Percentiles rank a stretch among this genome's conserved stretches.
Evolutionary conservation across 2,797 vertebrate genomes (phyloP).

Genomic region (Cyprinella venusta): DNA sequence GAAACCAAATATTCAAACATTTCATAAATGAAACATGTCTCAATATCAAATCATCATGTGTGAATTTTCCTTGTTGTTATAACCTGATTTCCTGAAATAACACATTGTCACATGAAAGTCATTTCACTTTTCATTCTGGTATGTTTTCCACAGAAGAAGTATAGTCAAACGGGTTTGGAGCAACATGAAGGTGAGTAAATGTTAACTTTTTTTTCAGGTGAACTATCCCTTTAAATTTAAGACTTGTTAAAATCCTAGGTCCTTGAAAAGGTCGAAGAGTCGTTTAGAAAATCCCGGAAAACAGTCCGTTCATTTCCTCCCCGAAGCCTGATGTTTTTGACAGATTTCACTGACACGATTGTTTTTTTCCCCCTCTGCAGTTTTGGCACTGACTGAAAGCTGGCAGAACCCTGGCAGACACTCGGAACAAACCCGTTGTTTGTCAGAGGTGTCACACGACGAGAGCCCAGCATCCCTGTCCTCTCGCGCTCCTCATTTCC

Average conservation of each 20-base stretch:
- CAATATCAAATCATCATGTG: background rate
- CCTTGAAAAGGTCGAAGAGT: constrained; percentile 37
- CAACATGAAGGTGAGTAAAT: background rate
- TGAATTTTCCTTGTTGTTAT: background rate
- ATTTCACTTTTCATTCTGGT: background rate
- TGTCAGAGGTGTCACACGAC: constrained; percentile 40
- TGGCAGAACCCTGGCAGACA: constrained; percentile 30
- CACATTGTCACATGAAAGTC: background rate
- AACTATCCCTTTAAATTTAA: constrained; percentile 11
- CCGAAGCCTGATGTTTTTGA: constrained; percentile 32
- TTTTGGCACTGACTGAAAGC: constrained; percentile 32
- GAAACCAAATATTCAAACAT: background rate
- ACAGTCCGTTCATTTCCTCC: constrained; percentile 25
- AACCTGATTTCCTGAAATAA: background rate
- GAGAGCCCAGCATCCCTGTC: constrained; percentile 28
- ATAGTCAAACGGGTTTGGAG: background rate
- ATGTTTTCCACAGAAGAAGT: background rate
- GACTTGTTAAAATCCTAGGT: background rate
- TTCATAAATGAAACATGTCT: background rate
- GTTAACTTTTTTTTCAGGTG: background rate
- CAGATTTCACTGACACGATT: constrained; percentile 20
- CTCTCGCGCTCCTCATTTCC: constrained; percentile 28
- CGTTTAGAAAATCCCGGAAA: constrained; percentile 9
- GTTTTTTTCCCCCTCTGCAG: background rate
- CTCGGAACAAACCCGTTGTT: constrained; percentile 42